These are phyloP conservation scores for Acleris cristana DNA, from an alignment of 2,888 invertebrate genomes.

Conservation along the genomic window DNA sequence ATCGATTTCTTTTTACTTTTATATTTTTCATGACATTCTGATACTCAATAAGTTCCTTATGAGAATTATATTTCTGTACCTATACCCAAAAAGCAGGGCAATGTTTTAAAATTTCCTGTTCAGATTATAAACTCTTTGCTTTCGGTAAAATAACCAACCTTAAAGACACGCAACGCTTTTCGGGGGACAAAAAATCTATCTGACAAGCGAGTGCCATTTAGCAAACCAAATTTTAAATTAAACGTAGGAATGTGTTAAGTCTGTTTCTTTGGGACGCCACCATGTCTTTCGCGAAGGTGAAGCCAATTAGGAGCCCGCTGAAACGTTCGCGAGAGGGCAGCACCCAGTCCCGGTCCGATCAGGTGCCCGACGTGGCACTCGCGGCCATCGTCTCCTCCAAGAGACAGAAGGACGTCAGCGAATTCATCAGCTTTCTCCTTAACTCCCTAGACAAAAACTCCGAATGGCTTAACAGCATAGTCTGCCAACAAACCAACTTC, in stretches of 20 bases:
- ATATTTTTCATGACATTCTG: no score
- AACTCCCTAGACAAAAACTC: slow-evolving; percentile 67
- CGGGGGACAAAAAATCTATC: background rate
- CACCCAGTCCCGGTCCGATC: slow-evolving; percentile 42
- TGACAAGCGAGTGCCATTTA: slow-evolving; percentile 6
- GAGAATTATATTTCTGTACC: no score
- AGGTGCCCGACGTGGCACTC: slow-evolving; percentile 64
- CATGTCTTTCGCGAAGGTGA: slow-evolving; percentile 44
- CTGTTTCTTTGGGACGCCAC: slow-evolving; percentile 50
- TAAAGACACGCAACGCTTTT: background rate
- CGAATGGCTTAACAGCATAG: slow-evolving; percentile 66
- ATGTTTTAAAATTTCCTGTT: no score
- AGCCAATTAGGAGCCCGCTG: slow-evolving; percentile 47
- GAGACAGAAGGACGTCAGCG: slow-evolving; percentile 69
- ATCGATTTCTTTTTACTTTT: no score
- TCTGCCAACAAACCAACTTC: slow-evolving; percentile 65
- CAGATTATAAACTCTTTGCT: no score
- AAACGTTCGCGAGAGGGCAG: slow-evolving; percentile 51
- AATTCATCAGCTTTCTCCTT: slow-evolving; percentile 69
- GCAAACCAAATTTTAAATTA: slow-evolving; percentile 59
- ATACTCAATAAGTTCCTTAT: no score
- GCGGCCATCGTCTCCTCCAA: slow-evolving; percentile 71
- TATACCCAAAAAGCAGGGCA: no score
- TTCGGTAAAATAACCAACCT: background rate
- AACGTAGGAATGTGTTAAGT: slow-evolving; percentile 59